Evolutionary conservation across 2,797 vertebrate species (phyloP), one percentile per base, ranked within the genome.

Genomic region (Poeciliopsis gracilis): DNA sequence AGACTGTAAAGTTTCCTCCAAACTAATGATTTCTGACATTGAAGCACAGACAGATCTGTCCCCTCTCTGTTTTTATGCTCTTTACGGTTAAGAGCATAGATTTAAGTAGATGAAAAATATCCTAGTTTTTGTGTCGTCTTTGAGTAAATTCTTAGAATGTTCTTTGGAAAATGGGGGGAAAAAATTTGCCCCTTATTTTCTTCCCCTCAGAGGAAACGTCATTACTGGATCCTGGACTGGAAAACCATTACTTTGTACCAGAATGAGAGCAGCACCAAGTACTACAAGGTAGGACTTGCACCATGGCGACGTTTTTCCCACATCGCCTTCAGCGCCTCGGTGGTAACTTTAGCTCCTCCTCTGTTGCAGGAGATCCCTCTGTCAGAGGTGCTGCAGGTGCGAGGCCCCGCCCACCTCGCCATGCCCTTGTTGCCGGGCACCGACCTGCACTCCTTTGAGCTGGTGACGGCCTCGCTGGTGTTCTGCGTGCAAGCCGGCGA

Each of bases 181-280:
- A 23, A 55, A 4, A 55, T 13, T 2, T 59, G 4, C 2, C 28
- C 13, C 25, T 15, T 30, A 3, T 59, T 28, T 28, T 59, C 28
- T 59, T 28, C 5, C 5, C 76, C n/a, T 2, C 91, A 96, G 96
- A 95, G 94, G 80, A 96, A 96, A 83, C 93, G 94, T 49, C 96
- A 96, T 92, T 96, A 95, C 91, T 96, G 96, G 95, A 84, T 95
- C 80, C 45, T 96, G 84, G 95, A 96, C 90, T 87, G 92, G 86
- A 96, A 93, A 84, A 93, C 81, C 80, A 93, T 96, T 91, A 95
- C 92, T 16, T 82, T 96, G 85, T 96, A 94, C 88, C 95, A 95
- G 85, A 95, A 93, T 18, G 95, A 96, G 74, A 91, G 77, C 89
- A 94, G 90, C 88, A 95, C 67, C 79, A 96, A 96, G 84, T 96